A percentile compares a stretch with the other conserved stretches of the same genome.
Evolutionary conservation across 2,797 vertebrate species (phyloP).

Genomic region (Oryzias sinensis): DNA sequence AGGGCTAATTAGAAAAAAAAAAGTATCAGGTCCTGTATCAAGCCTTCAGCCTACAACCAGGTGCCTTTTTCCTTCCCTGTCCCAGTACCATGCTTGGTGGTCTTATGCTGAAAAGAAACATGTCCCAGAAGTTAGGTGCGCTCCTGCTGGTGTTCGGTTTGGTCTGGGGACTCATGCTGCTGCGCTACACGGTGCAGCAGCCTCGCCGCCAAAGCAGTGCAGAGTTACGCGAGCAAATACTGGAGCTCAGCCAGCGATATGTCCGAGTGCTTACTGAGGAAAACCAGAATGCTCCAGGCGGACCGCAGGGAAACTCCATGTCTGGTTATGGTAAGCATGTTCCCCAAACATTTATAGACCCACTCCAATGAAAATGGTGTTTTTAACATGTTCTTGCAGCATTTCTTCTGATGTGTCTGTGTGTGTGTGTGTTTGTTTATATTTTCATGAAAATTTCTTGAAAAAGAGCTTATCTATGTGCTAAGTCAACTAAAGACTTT

Average conservation of each 20-base stretch:
- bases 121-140: slow-evolving; percentile 94
- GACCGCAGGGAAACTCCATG: slow-evolving; percentile 87
- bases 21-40: not conserved
- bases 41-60: slow-evolving; percentile 5
- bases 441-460: too few relatives aligned
- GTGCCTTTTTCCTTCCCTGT: slow-evolving; percentile 5
- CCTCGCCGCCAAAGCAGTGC: slow-evolving; percentile 91
- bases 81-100: slow-evolving; percentile 85
- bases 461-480: too few relatives aligned
- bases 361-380: too few relatives aligned
- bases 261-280: slow-evolving; percentile 95
- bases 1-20: not conserved
- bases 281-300: slow-evolving; percentile 85
- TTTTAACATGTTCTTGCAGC: too few relatives aligned
- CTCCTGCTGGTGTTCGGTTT: slow-evolving; percentile 92
- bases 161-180: slow-evolving; percentile 92
- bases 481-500: too few relatives aligned
- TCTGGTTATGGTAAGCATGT: slow-evolving; percentile 89
- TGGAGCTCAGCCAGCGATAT: slow-evolving; percentile 94
- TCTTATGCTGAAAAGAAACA: slow-evolving; percentile 87
- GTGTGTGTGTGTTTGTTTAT: too few relatives aligned
- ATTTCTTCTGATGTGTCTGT: too few relatives aligned
- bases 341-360: not conserved
- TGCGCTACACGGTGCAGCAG: slow-evolving; percentile 92
- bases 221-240: slow-evolving; percentile 91